Conservation (phyloP, 30 jellyfish, hydroid and myxozoan genomes). For the Chironex yamaguchii region DNA sequence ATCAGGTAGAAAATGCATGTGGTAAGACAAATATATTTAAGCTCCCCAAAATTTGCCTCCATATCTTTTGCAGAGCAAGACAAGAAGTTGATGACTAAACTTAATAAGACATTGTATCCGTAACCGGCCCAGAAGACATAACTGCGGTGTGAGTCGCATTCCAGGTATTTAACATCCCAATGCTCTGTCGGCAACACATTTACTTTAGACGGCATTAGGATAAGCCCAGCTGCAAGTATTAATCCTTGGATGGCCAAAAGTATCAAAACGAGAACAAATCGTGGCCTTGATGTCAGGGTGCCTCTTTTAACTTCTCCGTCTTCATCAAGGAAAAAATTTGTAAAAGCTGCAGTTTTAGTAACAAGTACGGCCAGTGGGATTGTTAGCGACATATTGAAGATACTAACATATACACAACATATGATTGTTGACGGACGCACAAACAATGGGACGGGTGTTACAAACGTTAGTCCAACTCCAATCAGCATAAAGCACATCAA, state of each 20-base stretch:
- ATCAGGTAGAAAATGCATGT: conserved; percentile 74
- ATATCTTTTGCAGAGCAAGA: conserved; percentile 78
- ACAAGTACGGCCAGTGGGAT: conserved; percentile 80
- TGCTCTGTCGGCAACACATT: conserved; percentile 61
- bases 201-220: conserved; percentile 25
- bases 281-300: conserved; percentile 73
- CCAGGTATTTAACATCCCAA: conserved; percentile 83
- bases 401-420: conserved; percentile 71
- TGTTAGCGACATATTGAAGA: conserved; percentile 84
- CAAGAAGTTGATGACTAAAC: conserved; percentile 68
- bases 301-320: conserved; percentile 68
- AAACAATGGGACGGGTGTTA: conserved; percentile 87
- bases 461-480: conserved; percentile 73
- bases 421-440: conserved; percentile 66
- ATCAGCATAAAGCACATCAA: conserved; percentile 69
- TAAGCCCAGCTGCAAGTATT: conserved; percentile 64
- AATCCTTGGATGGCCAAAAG: conserved; percentile 59
- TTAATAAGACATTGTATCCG: conserved; percentile 72
- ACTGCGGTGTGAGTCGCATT: conserved; percentile 80
- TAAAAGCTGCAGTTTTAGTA: conserved; percentile 70
- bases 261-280: conserved; percentile 45
- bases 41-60: conserved; percentile 79
- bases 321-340: conserved; percentile 67
- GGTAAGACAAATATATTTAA: conserved; percentile 77
- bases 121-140: conserved; percentile 83